Conservation (phyloP, 2,888 invertebrate genomes). For the Lordiphosa fenestrarum region DNA sequence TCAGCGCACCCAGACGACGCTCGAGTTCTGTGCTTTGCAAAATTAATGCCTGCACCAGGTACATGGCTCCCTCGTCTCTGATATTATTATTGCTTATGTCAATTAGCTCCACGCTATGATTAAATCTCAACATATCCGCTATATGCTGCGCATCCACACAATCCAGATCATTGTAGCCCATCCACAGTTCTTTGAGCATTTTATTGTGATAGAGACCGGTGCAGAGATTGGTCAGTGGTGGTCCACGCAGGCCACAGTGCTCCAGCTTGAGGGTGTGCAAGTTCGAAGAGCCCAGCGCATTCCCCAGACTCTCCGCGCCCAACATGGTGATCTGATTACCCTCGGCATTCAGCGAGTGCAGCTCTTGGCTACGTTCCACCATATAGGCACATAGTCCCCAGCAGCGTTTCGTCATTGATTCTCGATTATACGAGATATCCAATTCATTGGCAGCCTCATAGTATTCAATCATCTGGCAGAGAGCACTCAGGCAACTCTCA, state of each 20-base stretch:
- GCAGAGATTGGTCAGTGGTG: slow-evolving; percentile 89
- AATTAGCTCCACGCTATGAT: slow-evolving; percentile 88
- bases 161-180: slow-evolving; percentile 90
- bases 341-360: slow-evolving; percentile 77
- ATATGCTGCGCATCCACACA: slow-evolving; percentile 89
- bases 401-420: slow-evolving; percentile 86
- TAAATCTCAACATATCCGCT: slow-evolving; percentile 87
- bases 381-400: slow-evolving; percentile 88
- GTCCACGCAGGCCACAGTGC: slow-evolving; percentile 87
- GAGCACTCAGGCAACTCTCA: slow-evolving; percentile 84
- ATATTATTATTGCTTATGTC: slow-evolving; percentile 89
- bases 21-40: slow-evolving; percentile 83
- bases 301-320: slow-evolving; percentile 85
- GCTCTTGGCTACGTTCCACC: slow-evolving; percentile 78
- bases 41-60: slow-evolving; percentile 87
- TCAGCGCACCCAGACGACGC: slow-evolving; percentile 61
- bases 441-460: slow-evolving; percentile 91
- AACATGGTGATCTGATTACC: slow-evolving; percentile 78
- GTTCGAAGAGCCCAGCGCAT: slow-evolving; percentile 86
- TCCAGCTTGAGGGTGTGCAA: slow-evolving; percentile 89
- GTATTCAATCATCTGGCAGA: slow-evolving; percentile 96
- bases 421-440: slow-evolving; percentile 88
- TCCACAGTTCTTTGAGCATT: slow-evolving; percentile 88
- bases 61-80: slow-evolving; percentile 84
- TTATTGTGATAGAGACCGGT: slow-evolving; percentile 88